Percentiles rank a stretch among this genome's conserved stretches.
These are phyloP conservation scores for Hirtodrosophila cameraria DNA, from an alignment of 2,888 invertebrate species.

Conservation along the genomic window DNA sequence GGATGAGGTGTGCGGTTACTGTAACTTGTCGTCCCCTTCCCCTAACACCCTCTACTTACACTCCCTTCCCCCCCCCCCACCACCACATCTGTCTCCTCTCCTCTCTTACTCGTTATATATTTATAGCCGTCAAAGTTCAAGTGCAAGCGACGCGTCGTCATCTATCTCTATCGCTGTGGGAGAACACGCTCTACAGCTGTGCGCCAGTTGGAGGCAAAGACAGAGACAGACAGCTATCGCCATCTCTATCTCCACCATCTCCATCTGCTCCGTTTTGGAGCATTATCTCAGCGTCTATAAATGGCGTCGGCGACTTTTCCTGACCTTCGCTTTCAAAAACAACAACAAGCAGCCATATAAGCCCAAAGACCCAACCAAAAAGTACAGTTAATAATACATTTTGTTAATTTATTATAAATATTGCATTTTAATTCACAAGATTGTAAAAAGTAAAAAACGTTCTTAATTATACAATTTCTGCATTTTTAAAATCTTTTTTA, in stretches of 20 bases:
- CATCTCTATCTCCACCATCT: too few species aligned
- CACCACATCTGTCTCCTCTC: too few species aligned
- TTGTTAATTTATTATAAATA: too few species aligned
- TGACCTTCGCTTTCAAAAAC: constrained; percentile 40
- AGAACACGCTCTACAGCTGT: constrained; percentile 37
- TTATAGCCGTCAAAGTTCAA: constrained; percentile 55
- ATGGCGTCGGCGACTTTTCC: constrained; percentile 42
- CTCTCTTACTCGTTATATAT: constrained; percentile 18
- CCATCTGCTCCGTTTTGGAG: constrained; percentile 15
- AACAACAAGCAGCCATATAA: constrained; percentile 8
- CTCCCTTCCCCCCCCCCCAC: background rate
- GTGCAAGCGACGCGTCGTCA: constrained; percentile 31
- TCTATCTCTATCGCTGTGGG: constrained; percentile 53
- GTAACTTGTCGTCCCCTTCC: constrained; percentile 1
- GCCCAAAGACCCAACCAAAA: background rate
- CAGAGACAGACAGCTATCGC: too few species aligned
- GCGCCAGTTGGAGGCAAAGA: constrained; percentile 48
- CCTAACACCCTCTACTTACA: too few species aligned
- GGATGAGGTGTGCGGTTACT: constrained; percentile 35
- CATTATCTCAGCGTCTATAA: constrained; percentile 57
- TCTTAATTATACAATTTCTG: too few species aligned
- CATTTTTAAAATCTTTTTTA: too few species aligned
- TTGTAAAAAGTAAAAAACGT: too few species aligned
- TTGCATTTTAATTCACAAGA: too few species aligned
- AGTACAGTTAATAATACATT: constrained; percentile 2